Conservation (phyloP, 2,113 vertebrate genomes). For the Sinocyclocheilus maitianheensis region DNA sequence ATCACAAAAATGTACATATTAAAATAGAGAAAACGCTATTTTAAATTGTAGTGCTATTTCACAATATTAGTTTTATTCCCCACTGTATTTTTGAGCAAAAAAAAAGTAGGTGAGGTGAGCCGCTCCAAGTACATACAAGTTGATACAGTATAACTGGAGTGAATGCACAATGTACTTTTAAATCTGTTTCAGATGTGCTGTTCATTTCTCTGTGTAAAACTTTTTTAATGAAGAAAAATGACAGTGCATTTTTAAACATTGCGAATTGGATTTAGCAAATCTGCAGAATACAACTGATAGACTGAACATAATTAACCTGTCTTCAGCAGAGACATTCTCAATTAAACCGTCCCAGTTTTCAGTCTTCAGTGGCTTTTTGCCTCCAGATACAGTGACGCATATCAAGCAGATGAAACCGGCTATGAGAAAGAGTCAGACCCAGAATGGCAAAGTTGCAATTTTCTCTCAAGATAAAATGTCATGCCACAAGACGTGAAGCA, state of each 20-base stretch:
- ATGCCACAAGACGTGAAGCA: constrained; percentile 60
- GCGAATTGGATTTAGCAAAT: background rate
- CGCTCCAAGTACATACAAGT: too few relatives aligned
- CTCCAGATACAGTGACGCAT: constrained; percentile 45
- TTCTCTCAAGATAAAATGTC: constrained; percentile 63
- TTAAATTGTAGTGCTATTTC: background rate
- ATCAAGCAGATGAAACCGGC: constrained; percentile 49
- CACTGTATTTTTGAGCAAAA: background rate
- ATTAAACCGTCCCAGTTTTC: constrained; percentile 53
- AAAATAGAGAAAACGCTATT: background rate
- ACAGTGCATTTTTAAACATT: background rate
- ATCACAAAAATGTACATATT: background rate
- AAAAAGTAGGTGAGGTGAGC: too few relatives aligned
- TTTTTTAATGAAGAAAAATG: background rate
- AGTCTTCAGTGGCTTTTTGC: constrained; percentile 34
- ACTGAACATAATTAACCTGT: constrained; percentile 16
- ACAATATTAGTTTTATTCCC: background rate
- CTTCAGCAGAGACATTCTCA: constrained; percentile 13
- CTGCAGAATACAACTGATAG: constrained; percentile 1
- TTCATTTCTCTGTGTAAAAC: background rate
- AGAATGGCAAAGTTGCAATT: constrained; percentile 64
- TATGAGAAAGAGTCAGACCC: constrained; percentile 47
- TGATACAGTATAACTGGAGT: too few relatives aligned
- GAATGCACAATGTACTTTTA: background rate
- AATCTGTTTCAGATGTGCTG: background rate